Evolutionary conservation across 2,888 invertebrate species (phyloP).

Genomic region (Drosophila acutilabella): DNA sequence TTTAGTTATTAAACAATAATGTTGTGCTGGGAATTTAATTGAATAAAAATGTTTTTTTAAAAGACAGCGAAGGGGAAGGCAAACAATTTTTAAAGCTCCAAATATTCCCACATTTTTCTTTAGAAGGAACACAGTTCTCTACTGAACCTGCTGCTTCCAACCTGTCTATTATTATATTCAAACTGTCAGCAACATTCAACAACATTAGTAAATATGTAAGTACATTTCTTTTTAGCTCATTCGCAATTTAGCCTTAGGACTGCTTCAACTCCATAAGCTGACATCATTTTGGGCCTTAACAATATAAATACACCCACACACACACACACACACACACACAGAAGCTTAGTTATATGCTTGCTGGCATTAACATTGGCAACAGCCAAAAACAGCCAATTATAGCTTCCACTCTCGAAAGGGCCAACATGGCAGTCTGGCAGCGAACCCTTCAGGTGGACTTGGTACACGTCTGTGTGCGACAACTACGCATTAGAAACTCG

Average conservation of each 20-base stretch:
- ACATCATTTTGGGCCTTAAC: slow-evolving; percentile 51
- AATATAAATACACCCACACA: background rate
- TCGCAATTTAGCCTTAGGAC: slow-evolving; percentile 14
- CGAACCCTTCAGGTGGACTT: slow-evolving; percentile 62
- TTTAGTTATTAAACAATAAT: background rate
- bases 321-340: background rate
- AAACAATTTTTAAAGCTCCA: background rate
- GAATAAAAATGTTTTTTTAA: too few relatives aligned
- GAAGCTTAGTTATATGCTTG: slow-evolving; percentile 17
- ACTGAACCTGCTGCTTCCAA: slow-evolving; percentile 1
- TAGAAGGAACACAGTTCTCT: background rate
- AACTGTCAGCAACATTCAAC: slow-evolving; percentile 47
- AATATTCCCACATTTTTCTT: slow-evolving; percentile 1
- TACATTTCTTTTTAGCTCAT: slow-evolving; percentile 21
- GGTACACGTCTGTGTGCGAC: slow-evolving; percentile 59
- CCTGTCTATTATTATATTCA: slow-evolving; percentile 33
- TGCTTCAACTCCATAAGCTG: slow-evolving; percentile 45
- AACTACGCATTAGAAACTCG: slow-evolving; percentile 59
- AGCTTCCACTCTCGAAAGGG: slow-evolving; percentile 18
- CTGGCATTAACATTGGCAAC: slow-evolving; percentile 61
- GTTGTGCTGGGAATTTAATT: too few relatives aligned
- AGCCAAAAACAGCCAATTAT: slow-evolving; percentile 77
- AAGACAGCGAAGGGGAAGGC: too few relatives aligned
- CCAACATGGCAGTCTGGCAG: slow-evolving; percentile 10
- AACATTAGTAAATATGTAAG: slow-evolving; percentile 31